Evolutionary conservation across 2,888 invertebrate genomes (phyloP).

Genomic region (Axea sp.): DNA sequence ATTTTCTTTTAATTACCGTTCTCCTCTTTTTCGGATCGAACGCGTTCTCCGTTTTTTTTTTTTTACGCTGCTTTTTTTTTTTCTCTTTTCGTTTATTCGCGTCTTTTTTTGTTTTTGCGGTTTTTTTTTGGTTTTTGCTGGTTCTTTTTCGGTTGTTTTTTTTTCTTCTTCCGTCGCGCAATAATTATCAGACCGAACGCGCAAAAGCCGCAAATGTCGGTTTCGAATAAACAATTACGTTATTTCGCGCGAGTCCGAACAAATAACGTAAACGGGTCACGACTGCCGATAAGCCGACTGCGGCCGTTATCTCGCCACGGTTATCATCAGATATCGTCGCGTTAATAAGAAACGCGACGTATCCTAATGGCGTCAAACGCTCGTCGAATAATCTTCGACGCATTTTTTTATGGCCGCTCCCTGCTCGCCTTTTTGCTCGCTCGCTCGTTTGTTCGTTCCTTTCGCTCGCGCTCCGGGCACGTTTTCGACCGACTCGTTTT

Average conservation of each 20-base stretch:
- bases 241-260: conserved; percentile 26
- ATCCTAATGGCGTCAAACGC: conserved; percentile 46
- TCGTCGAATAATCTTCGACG: conserved; percentile 39
- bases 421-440: not conserved
- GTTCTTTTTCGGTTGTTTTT: no score
- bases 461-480: conserved; percentile 14
- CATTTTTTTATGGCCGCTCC: conserved; percentile 26
- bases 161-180: not conserved
- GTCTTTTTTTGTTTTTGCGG: no score
- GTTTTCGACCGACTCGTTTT: conserved; percentile 28
- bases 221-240: conserved; percentile 38
- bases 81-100: no score
- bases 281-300: conserved; percentile 51
- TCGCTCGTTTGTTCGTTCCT: conserved; percentile 1
- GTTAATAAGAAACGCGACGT: conserved; percentile 44
- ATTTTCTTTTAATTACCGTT: no score
- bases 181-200: conserved; percentile 5
- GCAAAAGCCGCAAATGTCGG: not conserved
- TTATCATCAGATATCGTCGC: conserved; percentile 55
- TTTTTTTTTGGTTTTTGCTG: no score
- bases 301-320: conserved; percentile 43
- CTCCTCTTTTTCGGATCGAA: conserved; percentile 18
- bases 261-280: conserved; percentile 56
- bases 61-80: not conserved
- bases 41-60: conserved; percentile 5